Percentiles rank a stretch among this genome's conserved stretches.
Conservation (phyloP, 1,140 invertebrate species). For the Sycophila sp. region DNA sequence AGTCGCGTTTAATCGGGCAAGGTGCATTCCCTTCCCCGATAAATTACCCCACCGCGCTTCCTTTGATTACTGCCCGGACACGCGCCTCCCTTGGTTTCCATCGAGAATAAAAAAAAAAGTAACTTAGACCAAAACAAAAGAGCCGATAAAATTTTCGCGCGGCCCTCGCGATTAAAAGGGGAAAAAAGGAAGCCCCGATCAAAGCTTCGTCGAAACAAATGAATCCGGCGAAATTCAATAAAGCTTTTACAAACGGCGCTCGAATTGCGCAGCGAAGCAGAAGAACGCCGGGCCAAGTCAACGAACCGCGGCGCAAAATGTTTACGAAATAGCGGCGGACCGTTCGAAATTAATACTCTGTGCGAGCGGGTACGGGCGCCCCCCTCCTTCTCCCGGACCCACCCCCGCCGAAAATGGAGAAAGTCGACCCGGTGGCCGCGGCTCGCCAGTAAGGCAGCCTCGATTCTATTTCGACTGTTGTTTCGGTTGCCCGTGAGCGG, state of each 20-base stretch:
- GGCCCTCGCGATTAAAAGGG: neutral
- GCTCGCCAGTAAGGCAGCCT: conserved; percentile 9
- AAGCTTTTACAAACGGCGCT: neutral
- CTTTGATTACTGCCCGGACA: too few relatives aligned
- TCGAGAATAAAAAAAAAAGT: too few relatives aligned
- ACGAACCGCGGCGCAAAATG: neutral
- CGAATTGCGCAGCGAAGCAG: neutral
- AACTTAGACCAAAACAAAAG: too few relatives aligned
- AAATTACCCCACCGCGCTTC: too few relatives aligned
- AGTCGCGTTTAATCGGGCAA: too few relatives aligned
- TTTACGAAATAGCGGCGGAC: conserved; percentile 27
- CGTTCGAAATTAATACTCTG: conserved; percentile 1
- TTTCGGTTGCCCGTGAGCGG: conserved; percentile 6
- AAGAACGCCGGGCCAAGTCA: neutral
- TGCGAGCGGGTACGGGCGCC: neutral
- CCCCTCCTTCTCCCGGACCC: neutral
- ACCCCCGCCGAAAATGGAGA: conserved; percentile 5
- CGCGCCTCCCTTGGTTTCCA: too few relatives aligned
- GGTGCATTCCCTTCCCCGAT: too few relatives aligned
- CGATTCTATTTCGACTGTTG: conserved; percentile 33
- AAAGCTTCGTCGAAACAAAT: too few relatives aligned
- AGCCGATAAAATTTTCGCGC: neutral
- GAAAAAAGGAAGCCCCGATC: neutral
- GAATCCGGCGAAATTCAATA: neutral
- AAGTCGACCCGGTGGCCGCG: neutral